A percentile compares a stretch with the other conserved stretches of the same genome.
Conservation (phyloP, 2,113 vertebrate species). For the Prionailurus bengalensis region DNA sequence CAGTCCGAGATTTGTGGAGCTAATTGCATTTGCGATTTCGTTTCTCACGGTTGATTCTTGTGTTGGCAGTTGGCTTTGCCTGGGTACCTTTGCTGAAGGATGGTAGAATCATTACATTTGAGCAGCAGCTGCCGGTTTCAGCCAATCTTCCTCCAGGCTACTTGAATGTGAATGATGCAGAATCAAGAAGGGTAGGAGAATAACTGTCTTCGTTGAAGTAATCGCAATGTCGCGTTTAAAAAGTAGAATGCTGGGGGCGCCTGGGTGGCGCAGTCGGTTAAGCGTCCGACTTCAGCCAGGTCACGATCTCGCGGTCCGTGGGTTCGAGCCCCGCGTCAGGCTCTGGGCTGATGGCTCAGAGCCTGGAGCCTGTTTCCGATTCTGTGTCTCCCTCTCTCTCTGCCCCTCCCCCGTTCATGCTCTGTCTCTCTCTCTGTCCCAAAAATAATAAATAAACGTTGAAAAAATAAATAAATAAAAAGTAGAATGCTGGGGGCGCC, state of each 20-base stretch:
- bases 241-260: neutral
- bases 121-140: slow-evolving; percentile 94
- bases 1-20: neutral
- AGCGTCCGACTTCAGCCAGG: no score
- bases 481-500: neutral
- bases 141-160: slow-evolving; percentile 94
- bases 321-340: no score
- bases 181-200: slow-evolving; percentile 91
- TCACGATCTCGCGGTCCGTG: no score
- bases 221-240: neutral
- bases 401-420: no score
- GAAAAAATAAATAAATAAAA: neutral
- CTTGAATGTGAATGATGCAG: slow-evolving; percentile 89
- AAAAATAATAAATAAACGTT: no score
- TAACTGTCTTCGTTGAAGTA: slow-evolving; percentile 4
- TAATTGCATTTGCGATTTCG: neutral
- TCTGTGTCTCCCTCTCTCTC: no score
- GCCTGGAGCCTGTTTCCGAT: no score
- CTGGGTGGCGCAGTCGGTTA: no score
- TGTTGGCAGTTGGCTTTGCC: slow-evolving; percentile 92
- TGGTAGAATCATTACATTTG: slow-evolving; percentile 93
- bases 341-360: no score
- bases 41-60: slow-evolving; percentile 60
- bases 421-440: no score
- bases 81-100: slow-evolving; percentile 96